Evolutionary conservation across 2,888 invertebrate species (phyloP), one percentile per base, ranked within the genome.

Genomic region (Cerastis leucographa): DNA sequence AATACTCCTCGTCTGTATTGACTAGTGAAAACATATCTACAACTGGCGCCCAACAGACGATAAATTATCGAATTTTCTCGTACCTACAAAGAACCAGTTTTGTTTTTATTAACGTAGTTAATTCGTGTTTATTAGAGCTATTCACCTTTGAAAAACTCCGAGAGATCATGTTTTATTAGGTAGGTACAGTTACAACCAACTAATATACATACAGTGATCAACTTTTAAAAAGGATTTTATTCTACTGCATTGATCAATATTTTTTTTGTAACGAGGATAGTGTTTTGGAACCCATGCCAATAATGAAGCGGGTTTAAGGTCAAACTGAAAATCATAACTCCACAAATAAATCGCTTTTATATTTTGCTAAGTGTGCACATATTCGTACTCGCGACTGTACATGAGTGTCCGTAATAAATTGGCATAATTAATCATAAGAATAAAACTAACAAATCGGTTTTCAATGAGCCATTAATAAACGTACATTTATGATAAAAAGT

Each of bases 401-500:
- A 54, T 61, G 25, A 71, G n/a, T 44, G 11, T 62, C 49, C 35
- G 71, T 54, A 66, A 72, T 80, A 73, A 66, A 80, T 68, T 42
- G 74, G 22, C 40, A 71, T 61, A 74, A 74, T 77, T 69, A 80
- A 68, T 72, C 56, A 75, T 71, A 59, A 80, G 73, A 84, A 81
- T 75, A 86, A 81, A 87, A 72, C 71, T 71, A 79, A 88, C 74
- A 75, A 70, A 74, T 76, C 17, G 59, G 14, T 81, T 81, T 76
- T 64, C 76, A 83, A 80, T 76, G 75, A 29, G 76, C 56, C 64
- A 68, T 81, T 80, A 82, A 81, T 74, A 80, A 71, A 67, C 54
- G 9, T 51, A 22, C 22, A 71, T 74, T 69, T 72, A 59, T 81
- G 42, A 83, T 78, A 93, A 93, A 92, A 92, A 92, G 68, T 88